Base-by-base conservation (phyloP, 2,113 vertebrate species). In the Corythaeola cristata region DNA sequence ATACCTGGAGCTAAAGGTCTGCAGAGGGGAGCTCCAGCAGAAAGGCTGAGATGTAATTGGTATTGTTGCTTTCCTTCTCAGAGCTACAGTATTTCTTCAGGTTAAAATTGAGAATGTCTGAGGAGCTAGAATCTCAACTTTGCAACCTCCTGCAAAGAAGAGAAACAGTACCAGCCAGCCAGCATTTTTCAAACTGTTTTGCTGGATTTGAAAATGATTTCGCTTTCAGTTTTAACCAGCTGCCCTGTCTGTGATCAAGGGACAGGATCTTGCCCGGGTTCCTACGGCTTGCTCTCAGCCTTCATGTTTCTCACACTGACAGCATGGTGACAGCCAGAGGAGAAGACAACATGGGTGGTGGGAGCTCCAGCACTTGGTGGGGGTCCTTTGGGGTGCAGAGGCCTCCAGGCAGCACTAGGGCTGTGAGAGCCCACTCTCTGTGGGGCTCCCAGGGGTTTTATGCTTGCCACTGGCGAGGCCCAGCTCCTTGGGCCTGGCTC, bases 341-440 rank as follows among this genome's bases (percentile, higher is more conserved):
- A 47, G n/a, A 55, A 23, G 13, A 21, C 39, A 20, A n/a, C 0
- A 1, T 8, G 4, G 49, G 35, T 2, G 0, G 30, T 12, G 8
- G 67, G 44, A 68, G 12, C 30, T 15, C 18, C 19, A 56, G 7
- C 7, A 19, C 49, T 7, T 49, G 12, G 7, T 1, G 19, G 5
- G 12, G 1, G 5, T 8, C 17, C 4, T 5, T 19, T 9, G 15
- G 24, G 10, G 2, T 19, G 17, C 32, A 33, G 55, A 56, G 6
- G 19, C 33, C 22, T 55, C 9, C 45, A 47, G 24, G 24, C 13
- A 74, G 37, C 37, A 47, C 12, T 21, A 37, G 30, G 19, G 27
- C 33, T 32, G 26, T 14, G 23, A 52, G 12, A 66, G 12, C 13
- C 11, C 0, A 1, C 4, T 28, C 3, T 15, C 73, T 58, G 35